phyloP scores from a whole-genome alignment of 1,140 invertebrate genomes.

The Bombus confusus region DNA sequence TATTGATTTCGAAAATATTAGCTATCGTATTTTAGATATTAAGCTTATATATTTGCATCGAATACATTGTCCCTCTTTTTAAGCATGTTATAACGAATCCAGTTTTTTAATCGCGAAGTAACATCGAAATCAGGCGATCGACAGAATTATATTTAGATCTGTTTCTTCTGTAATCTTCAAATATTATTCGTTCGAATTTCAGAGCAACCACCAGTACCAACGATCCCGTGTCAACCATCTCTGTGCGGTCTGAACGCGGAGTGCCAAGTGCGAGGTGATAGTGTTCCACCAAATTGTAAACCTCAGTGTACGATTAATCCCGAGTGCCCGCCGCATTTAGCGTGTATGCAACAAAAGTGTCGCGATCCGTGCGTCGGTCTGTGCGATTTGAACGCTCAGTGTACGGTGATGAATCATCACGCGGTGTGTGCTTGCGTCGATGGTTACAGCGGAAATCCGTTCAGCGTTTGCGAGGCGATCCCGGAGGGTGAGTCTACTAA shows the following conservation, averaged over 20 bases:
- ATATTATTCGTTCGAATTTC: background rate
- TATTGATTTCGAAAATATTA: too few species aligned
- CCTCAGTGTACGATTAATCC: constrained; percentile 85
- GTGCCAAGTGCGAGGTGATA: constrained; percentile 82
- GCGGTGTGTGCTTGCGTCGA: constrained; percentile 82
- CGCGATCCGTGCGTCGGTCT: constrained; percentile 82
- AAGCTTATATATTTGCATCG: too few species aligned
- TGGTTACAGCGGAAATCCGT: constrained; percentile 85
- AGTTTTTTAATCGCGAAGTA: too few species aligned
- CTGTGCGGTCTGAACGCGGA: constrained; percentile 85
- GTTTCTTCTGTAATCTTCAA: too few species aligned
- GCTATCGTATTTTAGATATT: too few species aligned
- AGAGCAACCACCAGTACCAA: constrained; percentile 69
- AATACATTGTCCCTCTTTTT: too few species aligned
- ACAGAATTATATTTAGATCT: too few species aligned
- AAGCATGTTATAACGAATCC: too few species aligned
- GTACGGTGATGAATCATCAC: constrained; percentile 83
- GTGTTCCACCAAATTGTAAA: constrained; percentile 83
- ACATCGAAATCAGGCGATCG: too few species aligned
- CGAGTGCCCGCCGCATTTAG: constrained; percentile 83
- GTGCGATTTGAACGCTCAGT: constrained; percentile 83
- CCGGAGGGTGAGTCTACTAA: constrained; percentile 77
- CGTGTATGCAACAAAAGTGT: constrained; percentile 83
- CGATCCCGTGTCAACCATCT: constrained; percentile 85
- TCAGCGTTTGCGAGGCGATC: constrained; percentile 81